Evolutionary conservation across 2,888 invertebrate species (phyloP), one percentile per base, ranked within the genome.

Genomic region (Yponomeuta sedellus): DNA sequence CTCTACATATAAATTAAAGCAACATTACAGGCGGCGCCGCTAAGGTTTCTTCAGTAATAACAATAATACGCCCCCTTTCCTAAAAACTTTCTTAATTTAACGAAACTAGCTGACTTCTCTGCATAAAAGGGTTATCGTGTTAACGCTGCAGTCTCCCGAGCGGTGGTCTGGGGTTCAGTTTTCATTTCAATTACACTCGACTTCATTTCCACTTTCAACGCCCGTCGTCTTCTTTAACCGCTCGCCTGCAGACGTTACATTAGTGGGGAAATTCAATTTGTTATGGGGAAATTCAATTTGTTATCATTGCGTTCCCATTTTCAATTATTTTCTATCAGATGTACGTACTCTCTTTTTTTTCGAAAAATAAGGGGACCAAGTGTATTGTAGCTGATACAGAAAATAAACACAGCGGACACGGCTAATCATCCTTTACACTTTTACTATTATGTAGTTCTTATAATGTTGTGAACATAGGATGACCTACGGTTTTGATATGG

Each of bases 191-290:
- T 63, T 63, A 63, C 63, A 16, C 63, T 63, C 57, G 25, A 57
- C 34, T 64, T 64, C 64, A 52, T 64, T 64, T 64, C 56, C 56
- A 64, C 56, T 56, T 64, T 64, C 64, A 56, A 56, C 56, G 19
- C 20, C 16, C 56, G 19, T 12, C 16, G 22, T 64, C 28, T 8
- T 57, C n/a, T 22, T 63, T 40, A 63, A 63, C 44, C 63, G n/a
- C 34, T 12, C 56, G 22, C 16, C 22, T 56, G 28, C n/a, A 10
- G 34, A n/a, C 11, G 25, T 16, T 28, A 64, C 57, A 56, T 56
- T 34, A 10, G 19, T 56, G 56, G 57, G n/a, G 56, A 64, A 64
- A 64, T 64, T 64, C 56, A 56, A 64, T 64, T 64, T 28, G 19
- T 16, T 56, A 28, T 56, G 56, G 57, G n/a, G 56, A 64, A 64